Evolutionary conservation across 2,888 invertebrate genomes (phyloP).

Genomic region (Phrixothrix hirtus): DNA sequence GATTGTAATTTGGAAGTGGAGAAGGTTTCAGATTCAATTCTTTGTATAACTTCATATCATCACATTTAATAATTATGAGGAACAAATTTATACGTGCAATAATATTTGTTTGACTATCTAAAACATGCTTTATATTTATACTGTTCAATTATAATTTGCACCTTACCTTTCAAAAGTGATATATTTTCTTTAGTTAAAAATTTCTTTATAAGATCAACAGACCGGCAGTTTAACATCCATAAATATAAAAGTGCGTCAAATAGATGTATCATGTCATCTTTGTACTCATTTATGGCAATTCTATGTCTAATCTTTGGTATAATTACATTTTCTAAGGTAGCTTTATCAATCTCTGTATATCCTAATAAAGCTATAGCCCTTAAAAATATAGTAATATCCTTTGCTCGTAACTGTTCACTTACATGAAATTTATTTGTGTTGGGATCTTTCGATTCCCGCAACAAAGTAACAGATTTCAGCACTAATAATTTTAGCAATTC

Average conservation of each 20-base stretch:
- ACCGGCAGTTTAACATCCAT: slow-evolving; percentile 53
- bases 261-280: slow-evolving; percentile 42
- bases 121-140: slow-evolving; percentile 3
- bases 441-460: slow-evolving; percentile 36
- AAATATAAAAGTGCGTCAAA: slow-evolving; percentile 51
- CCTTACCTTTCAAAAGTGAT: not conserved
- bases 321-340: slow-evolving; percentile 44
- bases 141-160: not conserved
- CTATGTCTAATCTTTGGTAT: slow-evolving; percentile 44
- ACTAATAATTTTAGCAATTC: slow-evolving; percentile 45
- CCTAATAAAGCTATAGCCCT: slow-evolving; percentile 53
- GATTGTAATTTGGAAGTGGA: slow-evolving; percentile 34
- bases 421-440: slow-evolving; percentile 34
- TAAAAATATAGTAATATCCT: slow-evolving; percentile 56
- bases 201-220: slow-evolving; percentile 45
- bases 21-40: slow-evolving; percentile 39
- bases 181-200: slow-evolving; percentile 36
- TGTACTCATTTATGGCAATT: slow-evolving; percentile 41
- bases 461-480: slow-evolving; percentile 42
- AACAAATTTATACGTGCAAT: slow-evolving; percentile 48
- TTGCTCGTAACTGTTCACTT: slow-evolving; percentile 45
- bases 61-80: slow-evolving; percentile 51
- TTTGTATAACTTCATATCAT: slow-evolving; percentile 48
- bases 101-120: slow-evolving; percentile 13
- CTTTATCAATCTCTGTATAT: slow-evolving; percentile 38